Base-by-base conservation (phyloP, 2,797 vertebrate genomes). In the Spinus olivaceus region DNA sequence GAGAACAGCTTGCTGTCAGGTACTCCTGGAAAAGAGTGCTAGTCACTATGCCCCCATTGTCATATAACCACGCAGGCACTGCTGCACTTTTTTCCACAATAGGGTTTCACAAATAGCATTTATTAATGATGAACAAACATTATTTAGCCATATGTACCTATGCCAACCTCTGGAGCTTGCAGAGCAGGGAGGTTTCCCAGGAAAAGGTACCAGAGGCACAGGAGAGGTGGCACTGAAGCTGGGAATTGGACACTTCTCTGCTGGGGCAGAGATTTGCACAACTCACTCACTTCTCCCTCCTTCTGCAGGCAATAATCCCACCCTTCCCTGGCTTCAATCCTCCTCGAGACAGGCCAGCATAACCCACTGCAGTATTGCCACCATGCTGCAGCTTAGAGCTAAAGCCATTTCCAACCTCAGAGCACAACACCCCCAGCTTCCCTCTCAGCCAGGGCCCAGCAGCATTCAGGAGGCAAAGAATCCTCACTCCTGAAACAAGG, bases 161-260 rank as follows among this genome's bases (percentile, higher is more conserved):
- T 27, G n/a, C 57, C 84, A 89, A 3, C 35, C 65, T 53, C 81
- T 61, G 19, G 28, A 57, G 63, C 33, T 39, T 50, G 53, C 72
- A 88, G 35, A 71, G 12, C 41, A 50, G 28, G 41, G 41, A 41
- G 49, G n/a, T 35, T 83, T 65, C 50, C 79, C 71, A 81, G 64
- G 53, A 91, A 21, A 1, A 51, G 73, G 72, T 8, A 54, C 5
- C 1, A 32, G 11, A 71, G 65, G 67, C 67, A 27, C 0, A 0
- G 59, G 17, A 65, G 30, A 10, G 3, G 32, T 10, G 12, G 33
- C 41, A n/a, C 37, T 13, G 30, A 33, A 16, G 28, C 11, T 72
- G 53, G 50, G 60, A 85, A 89, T 18, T 2, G 1, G 21, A 7
- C 49, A 30, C 22, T 37, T 35, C 71, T 63, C 13, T 73, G 54